Base-by-base conservation (phyloP, 2,888 invertebrate genomes). In the Apeira syringaria region DNA sequence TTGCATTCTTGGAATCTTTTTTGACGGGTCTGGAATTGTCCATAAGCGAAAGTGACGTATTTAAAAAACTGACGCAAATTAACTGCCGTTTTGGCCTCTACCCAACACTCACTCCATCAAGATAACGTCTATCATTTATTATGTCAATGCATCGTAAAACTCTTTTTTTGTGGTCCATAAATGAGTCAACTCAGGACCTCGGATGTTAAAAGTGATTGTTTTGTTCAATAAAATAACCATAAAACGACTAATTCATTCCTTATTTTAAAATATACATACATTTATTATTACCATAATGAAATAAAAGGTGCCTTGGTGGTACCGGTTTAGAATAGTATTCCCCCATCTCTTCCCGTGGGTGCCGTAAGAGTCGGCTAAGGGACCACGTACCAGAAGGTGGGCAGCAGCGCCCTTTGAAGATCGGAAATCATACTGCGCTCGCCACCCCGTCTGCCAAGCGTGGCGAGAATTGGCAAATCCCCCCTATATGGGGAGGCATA, bases 41-140 rank as follows among this genome's bases (percentile, higher is more conserved):
- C 24, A 47, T 38, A 53, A 53, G 42, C 45, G 47, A 53, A 53
- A 53, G 53, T 47, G 29, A 17, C 20, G 39, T 45, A 41, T 41
- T 43, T 38, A 20, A 43, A n/a, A n/a, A n/a, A 43, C 25, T 43
- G 26, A 43, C 35, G 5, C 40, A 49, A 44, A 49, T n/a, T n/a
- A n/a, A 47, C 37, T 36, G 41, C 36, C 45, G 39, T 22, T 44
- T 24, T 44, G 48, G 39, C 42, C 37, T 41, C 24, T 36, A 52
- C 43, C 43, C 41, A 44, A 51, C 47, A 43, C 17, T 15, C 7
- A 3, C 33, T 29, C 33, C 27, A 31, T 47, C 33, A 34, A 50
- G 52, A 55, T 52, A 43, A 55, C 39, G 54, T 52, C 49, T 13
- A 48, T 47, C 55, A 44, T 20, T 20, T 55, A 52, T n/a, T n/a